Base-by-base conservation (phyloP, 92 coral and sea anemone genomes). In the Parazoanthus atlanticus region DNA sequence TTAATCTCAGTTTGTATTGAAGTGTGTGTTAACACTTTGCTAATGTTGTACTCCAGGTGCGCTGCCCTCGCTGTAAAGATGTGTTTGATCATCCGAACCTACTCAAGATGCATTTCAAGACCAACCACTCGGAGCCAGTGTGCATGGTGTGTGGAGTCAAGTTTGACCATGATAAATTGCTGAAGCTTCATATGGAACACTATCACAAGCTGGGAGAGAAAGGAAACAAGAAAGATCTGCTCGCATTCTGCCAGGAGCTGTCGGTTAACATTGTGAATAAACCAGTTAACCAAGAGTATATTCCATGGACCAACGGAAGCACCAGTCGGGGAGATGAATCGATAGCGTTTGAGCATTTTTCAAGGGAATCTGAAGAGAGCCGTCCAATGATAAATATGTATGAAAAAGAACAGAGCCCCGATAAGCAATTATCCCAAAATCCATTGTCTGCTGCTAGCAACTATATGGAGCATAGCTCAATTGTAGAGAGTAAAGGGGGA, bases 101-200 rank as follows among this genome's bases (percentile, higher is more conserved):
- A 6, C 65, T 90, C 69, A 90, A 90, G 76, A 85, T 90, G 79
- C 96, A 95, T 77, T 74, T 92, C 85, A 95, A 93, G 43, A 88
- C 91, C 77, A 96, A 88, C 17, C 94, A 95, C 78, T 85, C 93
- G 25, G 98, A 95, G 79, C 96, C 98, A 16, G 91, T 95, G 25
- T 95, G 98, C 82, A 91, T 93, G 16, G 93, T 94, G 23, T 95
- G 98, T 69, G 98, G 98, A 19, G 87, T 95, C 76, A 95, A 93
- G 77, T 95, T 95, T 84, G 98, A 95, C 81, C 98, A 95, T 52
- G 98, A 93, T 72, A 95, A 95, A 79, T 91, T 95, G 52, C 78
- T 95, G n/a, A 94, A 94, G 80, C 91, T 95, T 49, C 98, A 95
- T 81, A 93, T 95, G 98, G 94, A 95, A 47, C 94, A 95, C 83